A percentile compares a stretch with the other conserved stretches of the same genome.
phyloP scores from a whole-genome alignment of 1,140 invertebrate genomes.

The Lysiphlebus fabarum region DNA sequence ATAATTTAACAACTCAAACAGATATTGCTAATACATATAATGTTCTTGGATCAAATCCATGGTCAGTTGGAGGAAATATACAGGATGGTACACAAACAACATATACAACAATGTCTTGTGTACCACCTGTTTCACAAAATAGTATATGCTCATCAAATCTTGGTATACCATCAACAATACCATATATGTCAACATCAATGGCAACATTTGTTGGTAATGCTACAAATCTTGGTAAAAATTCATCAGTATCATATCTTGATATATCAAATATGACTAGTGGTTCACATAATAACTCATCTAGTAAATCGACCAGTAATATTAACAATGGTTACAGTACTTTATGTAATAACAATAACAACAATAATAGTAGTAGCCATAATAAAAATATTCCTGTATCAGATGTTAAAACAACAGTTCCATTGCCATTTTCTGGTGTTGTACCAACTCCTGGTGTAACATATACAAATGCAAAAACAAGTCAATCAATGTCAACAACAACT shows the following conservation, averaged over 20 bases:
- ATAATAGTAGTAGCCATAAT: conserved; percentile 28
- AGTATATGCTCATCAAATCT: conserved; percentile 39
- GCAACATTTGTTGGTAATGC: conserved; percentile 53
- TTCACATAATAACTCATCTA: conserved; percentile 43
- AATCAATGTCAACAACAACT: not conserved
- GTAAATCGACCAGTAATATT: conserved; percentile 38
- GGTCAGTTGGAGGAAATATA: conserved; percentile 40
- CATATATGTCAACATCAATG: conserved; percentile 51
- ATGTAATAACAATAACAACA: conserved; percentile 38
- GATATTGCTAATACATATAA: conserved; percentile 21
- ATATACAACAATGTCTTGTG: conserved; percentile 40
- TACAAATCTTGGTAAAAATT: conserved; percentile 52
- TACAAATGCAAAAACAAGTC: conserved; percentile 1
- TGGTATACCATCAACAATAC: conserved; percentile 44
- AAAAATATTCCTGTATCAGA: conserved; percentile 21
- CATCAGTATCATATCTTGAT: conserved; percentile 54
- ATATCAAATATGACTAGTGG: conserved; percentile 55
- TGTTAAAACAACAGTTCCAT: not conserved
- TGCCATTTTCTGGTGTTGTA: conserved; percentile 9
- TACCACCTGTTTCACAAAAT: conserved; percentile 36
- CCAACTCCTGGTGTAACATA: conserved; percentile 6
- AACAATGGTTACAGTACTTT: conserved; percentile 47
- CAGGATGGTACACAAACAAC: conserved; percentile 33
- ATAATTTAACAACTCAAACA: conserved; percentile 7
- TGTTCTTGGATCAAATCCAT: conserved; percentile 38